A percentile compares a stretch with the other conserved stretches of the same genome.
These are phyloP conservation scores for Acridotheres tristis DNA, from an alignment of 2,797 vertebrate genomes.

Conservation along the genomic window DNA sequence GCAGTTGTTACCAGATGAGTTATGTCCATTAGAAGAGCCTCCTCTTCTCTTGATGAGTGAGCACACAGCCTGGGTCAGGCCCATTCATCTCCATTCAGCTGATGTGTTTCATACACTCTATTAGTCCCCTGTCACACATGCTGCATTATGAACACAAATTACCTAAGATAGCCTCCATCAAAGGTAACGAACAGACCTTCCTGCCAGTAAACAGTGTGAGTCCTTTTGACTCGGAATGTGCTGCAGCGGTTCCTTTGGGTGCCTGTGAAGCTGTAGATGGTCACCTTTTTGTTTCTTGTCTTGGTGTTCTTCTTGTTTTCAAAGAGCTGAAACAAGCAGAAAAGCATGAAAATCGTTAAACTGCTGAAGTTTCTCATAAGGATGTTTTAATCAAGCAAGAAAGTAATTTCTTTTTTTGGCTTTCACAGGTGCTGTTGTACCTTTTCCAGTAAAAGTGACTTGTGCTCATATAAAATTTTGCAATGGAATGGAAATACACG, in stretches of 20 bases:
- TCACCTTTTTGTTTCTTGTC: conserved; percentile 79
- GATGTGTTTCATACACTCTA: background rate
- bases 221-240: conserved; percentile 94
- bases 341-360: background rate
- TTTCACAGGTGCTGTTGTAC: background rate
- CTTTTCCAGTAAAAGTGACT: background rate
- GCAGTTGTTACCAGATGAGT: conserved; percentile 14
- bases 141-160: conserved; percentile 62
- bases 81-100: conserved; percentile 34
- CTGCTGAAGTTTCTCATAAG: background rate
- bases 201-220: conserved; percentile 98
- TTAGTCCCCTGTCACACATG: conserved; percentile 42
- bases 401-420: background rate
- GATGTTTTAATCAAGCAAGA: background rate
- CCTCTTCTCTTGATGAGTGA: conserved; percentile 15
- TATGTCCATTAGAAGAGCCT: conserved; percentile 4
- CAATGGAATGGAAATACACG: background rate
- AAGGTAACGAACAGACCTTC: conserved; percentile 96
- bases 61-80: background rate
- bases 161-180: conserved; percentile 97
- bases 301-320: conserved; percentile 83
- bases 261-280: conserved; percentile 92
- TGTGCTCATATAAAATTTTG: background rate
- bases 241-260: conserved; percentile 91
- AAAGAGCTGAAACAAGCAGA: conserved; percentile 82